phyloP scores from a whole-genome alignment of 2,113 vertebrate genomes.

The Jaculus jaculus region DNA sequence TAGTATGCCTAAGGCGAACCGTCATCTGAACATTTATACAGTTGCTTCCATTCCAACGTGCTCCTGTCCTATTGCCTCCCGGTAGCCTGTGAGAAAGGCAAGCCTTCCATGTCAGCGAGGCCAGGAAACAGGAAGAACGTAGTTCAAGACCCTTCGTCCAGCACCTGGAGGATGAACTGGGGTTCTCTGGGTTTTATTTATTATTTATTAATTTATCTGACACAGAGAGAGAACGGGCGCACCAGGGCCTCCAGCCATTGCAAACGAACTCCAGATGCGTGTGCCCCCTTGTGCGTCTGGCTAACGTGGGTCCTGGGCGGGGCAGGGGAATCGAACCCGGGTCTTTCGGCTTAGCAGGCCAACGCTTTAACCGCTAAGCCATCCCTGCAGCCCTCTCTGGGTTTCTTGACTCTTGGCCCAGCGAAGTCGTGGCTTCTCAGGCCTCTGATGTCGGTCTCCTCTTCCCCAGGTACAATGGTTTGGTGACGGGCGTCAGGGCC shows the following conservation, averaged over 20 bases:
- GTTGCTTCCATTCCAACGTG: not conserved
- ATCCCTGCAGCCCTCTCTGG: not conserved
- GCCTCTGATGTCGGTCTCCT: not conserved
- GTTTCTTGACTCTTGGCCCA: not conserved
- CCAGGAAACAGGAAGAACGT: not conserved
- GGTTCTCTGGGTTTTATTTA: not conserved
- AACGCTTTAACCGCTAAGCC: no score
- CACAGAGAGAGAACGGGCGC: no score
- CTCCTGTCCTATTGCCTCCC: not conserved
- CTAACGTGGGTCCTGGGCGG: no score
- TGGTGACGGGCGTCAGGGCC: conserved; percentile 93
- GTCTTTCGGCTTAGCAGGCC: no score
- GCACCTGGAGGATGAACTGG: not conserved
- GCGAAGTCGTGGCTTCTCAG: not conserved
- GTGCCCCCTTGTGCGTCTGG: no score
- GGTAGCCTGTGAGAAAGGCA: not conserved
- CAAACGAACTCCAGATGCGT: no score
- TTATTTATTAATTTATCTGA: no score
- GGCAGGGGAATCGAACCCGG: no score
- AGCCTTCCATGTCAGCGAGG: not conserved
- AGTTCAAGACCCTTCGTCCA: not conserved
- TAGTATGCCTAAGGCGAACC: not conserved
- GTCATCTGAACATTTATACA: not conserved
- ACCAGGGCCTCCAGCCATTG: no score
- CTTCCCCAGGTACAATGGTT: conserved; percentile 92